These are phyloP conservation scores for Geophilus truncorum DNA, from an alignment of 2,888 invertebrate species.

Conservation along the genomic window DNA sequence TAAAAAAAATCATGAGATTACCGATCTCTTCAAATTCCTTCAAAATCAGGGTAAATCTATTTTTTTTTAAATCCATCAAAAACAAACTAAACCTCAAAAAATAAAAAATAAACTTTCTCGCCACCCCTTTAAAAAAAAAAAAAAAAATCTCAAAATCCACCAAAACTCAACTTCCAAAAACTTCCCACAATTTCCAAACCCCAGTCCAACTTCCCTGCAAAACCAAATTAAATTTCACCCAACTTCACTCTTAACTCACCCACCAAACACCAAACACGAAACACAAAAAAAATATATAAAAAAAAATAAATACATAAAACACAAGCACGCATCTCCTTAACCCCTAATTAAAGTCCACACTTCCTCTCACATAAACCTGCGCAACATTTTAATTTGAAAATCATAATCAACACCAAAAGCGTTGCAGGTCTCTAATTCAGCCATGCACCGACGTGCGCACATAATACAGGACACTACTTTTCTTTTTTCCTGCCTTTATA, in stretches of 20 bases:
- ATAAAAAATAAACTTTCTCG: not conserved
- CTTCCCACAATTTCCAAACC: no score
- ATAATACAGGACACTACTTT: not conserved
- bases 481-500: not conserved
- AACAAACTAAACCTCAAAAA: no score
- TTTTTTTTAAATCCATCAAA: no score
- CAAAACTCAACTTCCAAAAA: not conserved
- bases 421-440: not conserved
- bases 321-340: not conserved
- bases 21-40: no score
- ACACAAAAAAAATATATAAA: not conserved
- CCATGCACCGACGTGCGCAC: not conserved
- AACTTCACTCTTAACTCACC: no score
- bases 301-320: not conserved
- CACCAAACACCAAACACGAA: no score
- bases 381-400: not conserved
- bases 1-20: no score
- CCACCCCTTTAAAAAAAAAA: no score
- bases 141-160: not conserved
- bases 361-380: not conserved
- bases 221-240: not conserved
- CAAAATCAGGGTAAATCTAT: no score
- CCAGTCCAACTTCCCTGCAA: no score
- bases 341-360: not conserved
- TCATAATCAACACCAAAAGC: not conserved